Base-by-base conservation (phyloP, 2,113 vertebrate genomes). In the Recurvirostra avosetta region DNA sequence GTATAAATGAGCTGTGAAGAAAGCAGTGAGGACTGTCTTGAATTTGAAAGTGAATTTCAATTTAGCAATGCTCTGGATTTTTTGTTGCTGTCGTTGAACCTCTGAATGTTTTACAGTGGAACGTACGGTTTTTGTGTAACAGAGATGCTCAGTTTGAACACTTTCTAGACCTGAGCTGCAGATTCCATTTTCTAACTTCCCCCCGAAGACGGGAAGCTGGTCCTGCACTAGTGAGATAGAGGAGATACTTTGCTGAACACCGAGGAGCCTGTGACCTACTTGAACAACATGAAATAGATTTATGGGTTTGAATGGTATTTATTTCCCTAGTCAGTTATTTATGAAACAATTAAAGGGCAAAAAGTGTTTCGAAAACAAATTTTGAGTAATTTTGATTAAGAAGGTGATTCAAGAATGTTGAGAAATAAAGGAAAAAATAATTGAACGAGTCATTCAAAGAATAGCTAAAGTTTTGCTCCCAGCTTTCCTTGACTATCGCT, bases 31-130 rank as follows among this genome's bases (percentile, higher is more conserved):
- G 76, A 85, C 43, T 76, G 58, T 45, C 91, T 82, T 72, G 88
- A 94, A 91, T 94, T 78, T 79, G 49, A 91, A 96, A 94, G 22
- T 40, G 61, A 85, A 79, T 94, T 94, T 95, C 77, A 85, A 7
- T 87, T 89, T 58, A 91, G 41, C 43, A 82, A 3, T 38, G 45
- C 12, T 72, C n/a, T 5, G 4, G 17, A 19, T 11, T 22, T 72
- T 16, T 72, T 81, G 11, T 27, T 36, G 19, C 40, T 87, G 10
- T 61, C 88, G 43, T 82, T 70, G 86, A 61, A 72, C 30, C 38
- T 71, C 40, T 61, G 62, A 61, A 45, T 26, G 38, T 81, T 91
- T 94, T 89, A 18, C 27, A 62, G 27, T 29, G 36, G 43, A 94
- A 53, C 25, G 23, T 30, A 11, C 12, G 84, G 22, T 5, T 91